Evolutionary conservation across 2,888 invertebrate species (phyloP).

Genomic region (Hetaerina titia): DNA sequence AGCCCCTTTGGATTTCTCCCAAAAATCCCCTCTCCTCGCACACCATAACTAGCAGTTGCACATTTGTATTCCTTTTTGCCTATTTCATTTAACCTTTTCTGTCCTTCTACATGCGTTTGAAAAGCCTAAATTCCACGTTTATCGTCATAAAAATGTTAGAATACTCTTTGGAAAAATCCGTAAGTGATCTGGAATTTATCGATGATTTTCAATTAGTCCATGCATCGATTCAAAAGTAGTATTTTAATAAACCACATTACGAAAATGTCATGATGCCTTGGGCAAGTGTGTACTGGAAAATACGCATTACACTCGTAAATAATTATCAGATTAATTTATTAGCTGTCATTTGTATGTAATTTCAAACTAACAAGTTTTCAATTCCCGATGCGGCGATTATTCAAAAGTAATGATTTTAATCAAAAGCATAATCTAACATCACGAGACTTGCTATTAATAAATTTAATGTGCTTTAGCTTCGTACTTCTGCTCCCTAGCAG

Average conservation of each 20-base stretch:
- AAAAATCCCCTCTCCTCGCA: no score
- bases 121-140: no score
- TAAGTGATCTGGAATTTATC: not conserved
- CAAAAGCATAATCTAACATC: no score
- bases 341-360: conserved; percentile 15
- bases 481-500: conserved; percentile 15
- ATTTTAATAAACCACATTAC: no score
- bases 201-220: not conserved
- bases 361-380: not conserved
- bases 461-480: not conserved
- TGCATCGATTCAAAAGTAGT: not conserved
- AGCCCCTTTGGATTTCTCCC: no score
- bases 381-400: not conserved
- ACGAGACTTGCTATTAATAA: not conserved
- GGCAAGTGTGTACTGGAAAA: not conserved
- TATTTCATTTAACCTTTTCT: no score
- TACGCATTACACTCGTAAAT: not conserved
- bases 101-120: no score
- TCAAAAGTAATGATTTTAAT: conserved; percentile 43
- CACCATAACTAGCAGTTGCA: no score
- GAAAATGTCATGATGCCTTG: not conserved
- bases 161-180: no score
- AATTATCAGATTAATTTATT: not conserved
- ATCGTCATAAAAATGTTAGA: no score
- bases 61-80: no score